Evolutionary conservation across 2,797 vertebrate species (phyloP), one percentile per base, ranked within the genome.

Genomic region (Hozukius guyotensis): DNA sequence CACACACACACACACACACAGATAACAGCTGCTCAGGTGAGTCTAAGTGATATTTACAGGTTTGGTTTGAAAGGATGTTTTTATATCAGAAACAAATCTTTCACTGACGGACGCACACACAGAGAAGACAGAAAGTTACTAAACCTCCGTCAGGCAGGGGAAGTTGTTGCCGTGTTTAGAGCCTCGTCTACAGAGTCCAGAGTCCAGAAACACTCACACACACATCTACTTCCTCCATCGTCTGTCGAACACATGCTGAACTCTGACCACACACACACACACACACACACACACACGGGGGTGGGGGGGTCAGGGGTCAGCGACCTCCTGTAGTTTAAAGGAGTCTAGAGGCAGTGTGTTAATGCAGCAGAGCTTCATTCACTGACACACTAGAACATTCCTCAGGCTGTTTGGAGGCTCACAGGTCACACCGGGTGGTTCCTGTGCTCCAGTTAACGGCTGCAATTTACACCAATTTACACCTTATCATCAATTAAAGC

Each of bases 301-400:
- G 12, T 14, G 11, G 10, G 1, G 36, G 22, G n/a, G 8, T 38
- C 71, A 74, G 81, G 73, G 92, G 90, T 93, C 86, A 82, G 61
- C 49, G 77, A 79, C 70, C 81, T 88, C 85, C 53, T 66, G 89
- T 80, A 80, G 83, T 90, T 89, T 84, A 79, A 80, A 78, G 87
- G 76, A 90, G 88, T 90, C 88, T 94, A 5, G 61, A 83, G 85
- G 66, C 64, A 70, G 82, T 76, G 88, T 93, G 93, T 92, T 91
- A 94, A 94, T 79, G 81, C 84, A 80, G 78, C 70, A 52, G 8
- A 80, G 74, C 83, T 85, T 80, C 88, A 92, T 95, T 96, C 90
- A 88, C 93, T 92, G 81, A 87, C 90, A 95, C 92, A 95, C 93
- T 78, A 78, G 36, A 92, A 94, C 86, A 93, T 93, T 93, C 91